These are phyloP conservation scores for Stichopus horrens DNA, from an alignment of 53 echinoderm and acorn worm genomes.

Conservation along the genomic window DNA sequence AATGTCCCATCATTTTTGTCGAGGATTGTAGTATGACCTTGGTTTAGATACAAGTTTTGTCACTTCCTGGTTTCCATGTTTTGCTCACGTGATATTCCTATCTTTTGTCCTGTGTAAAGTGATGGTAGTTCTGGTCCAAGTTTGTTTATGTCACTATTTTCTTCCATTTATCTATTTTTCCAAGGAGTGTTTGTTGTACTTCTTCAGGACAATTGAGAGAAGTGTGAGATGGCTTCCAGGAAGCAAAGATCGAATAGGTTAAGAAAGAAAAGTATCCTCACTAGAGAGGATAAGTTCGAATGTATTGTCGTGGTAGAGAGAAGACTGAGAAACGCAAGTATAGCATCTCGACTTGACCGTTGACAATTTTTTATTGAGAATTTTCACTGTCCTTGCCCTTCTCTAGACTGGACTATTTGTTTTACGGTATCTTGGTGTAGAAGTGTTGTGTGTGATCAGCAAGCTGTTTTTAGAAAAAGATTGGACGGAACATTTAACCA, in stretches of 20 bases:
- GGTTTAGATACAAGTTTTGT: too few species aligned
- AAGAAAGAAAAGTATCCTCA: slow-evolving; percentile 48
- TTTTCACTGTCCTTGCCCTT: slow-evolving; percentile 47
- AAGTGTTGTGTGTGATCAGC: slow-evolving; percentile 29
- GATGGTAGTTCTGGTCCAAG: neutral
- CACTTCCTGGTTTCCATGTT: neutral
- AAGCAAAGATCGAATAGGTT: neutral
- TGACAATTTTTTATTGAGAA: slow-evolving; percentile 49
- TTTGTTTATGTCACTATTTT: neutral
- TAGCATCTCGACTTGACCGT: slow-evolving; percentile 31
- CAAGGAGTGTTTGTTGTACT: neutral
- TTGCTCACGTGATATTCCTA: neutral
- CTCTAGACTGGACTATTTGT: slow-evolving; percentile 57
- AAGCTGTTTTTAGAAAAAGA: too few species aligned
- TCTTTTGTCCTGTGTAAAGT: neutral
- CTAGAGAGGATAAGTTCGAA: slow-evolving; percentile 48
- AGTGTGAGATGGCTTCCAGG: neutral
- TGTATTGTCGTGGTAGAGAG: slow-evolving; percentile 44
- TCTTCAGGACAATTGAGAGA: neutral
- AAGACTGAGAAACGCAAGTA: slow-evolving; percentile 5
- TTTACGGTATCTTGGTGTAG: slow-evolving; percentile 34
- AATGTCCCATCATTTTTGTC: too few species aligned
- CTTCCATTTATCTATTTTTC: neutral
- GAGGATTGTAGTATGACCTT: too few species aligned
- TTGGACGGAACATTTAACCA: too few species aligned